These are phyloP conservation scores for Xylocampa areola DNA, from an alignment of 2,888 invertebrate genomes.

Conservation along the genomic window DNA sequence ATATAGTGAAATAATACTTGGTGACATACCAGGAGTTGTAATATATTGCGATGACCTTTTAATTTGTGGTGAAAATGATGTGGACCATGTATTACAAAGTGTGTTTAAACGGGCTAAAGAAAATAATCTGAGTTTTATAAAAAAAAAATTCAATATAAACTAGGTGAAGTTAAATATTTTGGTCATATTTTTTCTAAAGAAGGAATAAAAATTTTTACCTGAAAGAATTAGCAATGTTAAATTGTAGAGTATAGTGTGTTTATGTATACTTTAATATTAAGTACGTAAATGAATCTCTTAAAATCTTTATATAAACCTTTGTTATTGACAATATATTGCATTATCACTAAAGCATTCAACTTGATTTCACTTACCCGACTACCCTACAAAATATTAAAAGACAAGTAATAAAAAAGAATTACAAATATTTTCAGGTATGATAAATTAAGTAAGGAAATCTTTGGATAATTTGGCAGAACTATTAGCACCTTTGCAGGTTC, in stretches of 20 bases:
- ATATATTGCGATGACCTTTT: constrained; percentile 54
- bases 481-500: constrained; percentile 12
- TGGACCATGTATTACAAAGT: constrained; percentile 33
- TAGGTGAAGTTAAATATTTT: constrained; percentile 52
- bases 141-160: constrained; percentile 56
- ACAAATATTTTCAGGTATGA: constrained; percentile 44
- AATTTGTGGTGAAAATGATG: constrained; percentile 5
- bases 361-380: too few species aligned
- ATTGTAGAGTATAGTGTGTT: too few species aligned
- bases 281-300: too few species aligned
- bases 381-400: constrained; percentile 44
- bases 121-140: constrained; percentile 56
- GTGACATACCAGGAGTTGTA: constrained; percentile 56
- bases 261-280: too few species aligned
- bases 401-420: constrained; percentile 48
- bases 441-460: constrained; percentile 48
- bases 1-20: constrained; percentile 62
- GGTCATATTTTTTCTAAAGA: constrained; percentile 53
- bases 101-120: constrained; percentile 34
- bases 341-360: too few species aligned
- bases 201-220: constrained; percentile 41
- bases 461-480: constrained; percentile 35
- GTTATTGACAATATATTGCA: too few species aligned
- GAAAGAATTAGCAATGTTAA: constrained; percentile 21
- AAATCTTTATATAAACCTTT: too few species aligned